A percentile compares a stretch with the other conserved stretches of the same genome.
phyloP scores from a whole-genome alignment of 2,113 vertebrate genomes.

The Otocyon megalotis region DNA sequence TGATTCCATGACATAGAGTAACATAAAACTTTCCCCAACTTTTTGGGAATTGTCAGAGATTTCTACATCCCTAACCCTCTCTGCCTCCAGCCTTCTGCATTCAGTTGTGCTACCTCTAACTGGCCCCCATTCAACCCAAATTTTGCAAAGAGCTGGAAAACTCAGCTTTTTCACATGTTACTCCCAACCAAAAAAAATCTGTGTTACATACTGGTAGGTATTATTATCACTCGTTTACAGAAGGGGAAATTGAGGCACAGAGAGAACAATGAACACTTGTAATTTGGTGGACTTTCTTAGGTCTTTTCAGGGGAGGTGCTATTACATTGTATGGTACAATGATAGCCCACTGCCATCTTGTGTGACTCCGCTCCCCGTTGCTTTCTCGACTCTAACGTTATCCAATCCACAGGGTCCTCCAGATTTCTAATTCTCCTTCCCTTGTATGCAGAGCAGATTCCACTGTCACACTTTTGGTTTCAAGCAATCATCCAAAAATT shows the following conservation, averaged over 20 bases:
- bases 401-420: not conserved
- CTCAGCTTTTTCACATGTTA: not conserved
- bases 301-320: not conserved
- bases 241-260: not conserved
- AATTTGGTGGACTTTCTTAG: not conserved
- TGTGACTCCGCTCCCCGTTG: not conserved
- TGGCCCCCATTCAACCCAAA: not conserved
- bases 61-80: not conserved
- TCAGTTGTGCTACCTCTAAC: not conserved
- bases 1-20: not conserved
- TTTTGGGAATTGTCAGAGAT: not conserved
- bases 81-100: not conserved
- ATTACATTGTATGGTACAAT: not conserved
- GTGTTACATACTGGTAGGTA: not conserved
- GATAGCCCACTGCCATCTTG: not conserved
- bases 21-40: not conserved
- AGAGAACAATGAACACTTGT: not conserved
- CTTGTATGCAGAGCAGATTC: not conserved
- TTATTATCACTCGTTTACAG: not conserved
- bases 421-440: not conserved
- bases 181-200: not conserved
- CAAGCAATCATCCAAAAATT: conserved; percentile 2
- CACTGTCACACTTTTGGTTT: not conserved
- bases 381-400: not conserved
- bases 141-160: not conserved